Base-by-base conservation (phyloP, 2,888 invertebrate genomes). In the Magallana nippona region DNA sequence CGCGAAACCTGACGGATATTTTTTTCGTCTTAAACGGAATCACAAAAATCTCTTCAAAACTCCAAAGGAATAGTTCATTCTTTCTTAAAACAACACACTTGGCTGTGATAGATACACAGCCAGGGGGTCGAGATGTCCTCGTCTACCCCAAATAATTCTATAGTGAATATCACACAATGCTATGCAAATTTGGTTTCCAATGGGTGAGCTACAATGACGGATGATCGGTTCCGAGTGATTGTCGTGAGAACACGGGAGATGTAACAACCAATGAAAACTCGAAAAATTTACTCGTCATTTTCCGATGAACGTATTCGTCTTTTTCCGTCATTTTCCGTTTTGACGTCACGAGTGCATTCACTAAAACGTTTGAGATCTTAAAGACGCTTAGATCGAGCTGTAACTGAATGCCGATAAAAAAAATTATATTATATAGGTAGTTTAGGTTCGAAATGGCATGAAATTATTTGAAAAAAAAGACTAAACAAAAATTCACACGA, bases 111-210 rank as follows among this genome's bases (percentile, higher is more conserved):
- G 62, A 78, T 58, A 82, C 78, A 60, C 55, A 56, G 77, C 56
- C n/a, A 78, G 11, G 15, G 22, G 57, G 27, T 55, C 56, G 55
- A 62, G n/a, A 55, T 77, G 60, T 71, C n/a, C 55, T 71, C 82
- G 55, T 55, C 71, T 71, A 71, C 55, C 22, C 44, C 56, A n/a
- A 71, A 58, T 82, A 44, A 82, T 71, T 82, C 82, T 82, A 71
- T 22, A 27, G 79, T 81, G 78, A 81, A 81, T 57, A 81, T 84
- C 83, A 79, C 81, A 84, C 84, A 84, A 84, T 84, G 84, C 80
- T 86, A 86, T 84, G 84, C 85, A 86, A 86, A 84, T 86, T 86
- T 86, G 85, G 85, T 86, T 86, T 86, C 85, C 85, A 86, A 86
- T 86, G 84, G 85, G 82, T 86, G 85, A 83, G 82, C 83, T 86